These are phyloP conservation scores for Halictus quadricinctus DNA, from an alignment of 2,888 invertebrate genomes.

Conservation along the genomic window DNA sequence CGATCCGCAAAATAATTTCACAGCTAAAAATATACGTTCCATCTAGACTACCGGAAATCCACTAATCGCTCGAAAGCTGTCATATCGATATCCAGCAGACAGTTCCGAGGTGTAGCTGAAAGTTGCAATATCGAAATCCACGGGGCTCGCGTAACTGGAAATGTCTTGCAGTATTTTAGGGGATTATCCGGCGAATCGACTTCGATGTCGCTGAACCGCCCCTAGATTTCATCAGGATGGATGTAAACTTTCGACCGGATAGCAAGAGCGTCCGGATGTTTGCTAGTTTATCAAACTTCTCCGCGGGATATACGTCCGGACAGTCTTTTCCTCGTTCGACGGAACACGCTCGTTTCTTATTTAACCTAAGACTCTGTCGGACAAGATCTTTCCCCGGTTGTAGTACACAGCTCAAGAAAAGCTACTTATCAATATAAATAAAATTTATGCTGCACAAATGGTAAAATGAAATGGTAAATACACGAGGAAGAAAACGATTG, in stretches of 20 bases:
- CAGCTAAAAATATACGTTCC: neutral
- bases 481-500: neutral
- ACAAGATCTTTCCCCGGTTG: slow-evolving; percentile 13
- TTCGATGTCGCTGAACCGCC: slow-evolving; percentile 43
- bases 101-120: slow-evolving; percentile 1
- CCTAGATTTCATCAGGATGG: slow-evolving; percentile 40
- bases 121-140: slow-evolving; percentile 39
- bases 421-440: neutral
- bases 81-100: neutral
- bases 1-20: neutral
- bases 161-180: slow-evolving; percentile 49
- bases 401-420: neutral
- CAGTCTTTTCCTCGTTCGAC: slow-evolving; percentile 28
- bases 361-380: slow-evolving; percentile 26
- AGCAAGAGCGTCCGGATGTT: slow-evolving; percentile 41
- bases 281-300: slow-evolving; percentile 39
- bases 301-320: slow-evolving; percentile 47
- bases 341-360: slow-evolving; percentile 28
- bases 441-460: neutral
- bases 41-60: neutral
- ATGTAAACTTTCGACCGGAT: slow-evolving; percentile 40
- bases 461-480: neutral
- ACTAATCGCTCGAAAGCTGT: neutral
- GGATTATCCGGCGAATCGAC: slow-evolving; percentile 60
- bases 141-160: slow-evolving; percentile 29